Base-by-base conservation (phyloP, 1,140 invertebrate species). In the Hycleus cichorii region DNA sequence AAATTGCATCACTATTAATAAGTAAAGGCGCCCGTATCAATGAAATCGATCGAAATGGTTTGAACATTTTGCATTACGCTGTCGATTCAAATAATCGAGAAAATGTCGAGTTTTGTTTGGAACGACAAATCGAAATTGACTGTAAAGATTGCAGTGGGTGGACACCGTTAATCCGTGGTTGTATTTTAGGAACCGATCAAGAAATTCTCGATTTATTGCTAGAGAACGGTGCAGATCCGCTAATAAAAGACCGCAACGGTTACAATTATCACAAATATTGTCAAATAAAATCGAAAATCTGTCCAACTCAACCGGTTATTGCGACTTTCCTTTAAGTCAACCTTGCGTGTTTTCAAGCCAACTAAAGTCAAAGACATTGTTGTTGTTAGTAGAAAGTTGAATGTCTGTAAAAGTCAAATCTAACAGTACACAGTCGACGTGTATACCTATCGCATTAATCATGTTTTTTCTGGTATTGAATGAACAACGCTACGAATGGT, bases 111-210 rank as follows among this genome's bases (percentile, higher is more conserved):
- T 71, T 72, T 58, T 65, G 75, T 12, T 51, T 80, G n/a, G 67
- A 73, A 11, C 63, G 65, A 3, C 73, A 73, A 2, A 72, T 75
- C 0, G 69, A 78, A 59, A 57, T 79, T n/a, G 56, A 64, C 8
- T 69, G 64, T 0, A 65, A 58, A 18, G 78, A 81, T 60, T 72
- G 62, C 51, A 74, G 75, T 57, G 76, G 76, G 2, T 80, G 78
- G 78, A 79, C 77, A 5, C 77, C 78, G 7, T 69, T 80, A 9
- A 71, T 77, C 46, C 72, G 77, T 71, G 77, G 77, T 50, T 66
- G 78, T 79, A 64, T 72, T 47, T 51, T 70, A 44, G 49, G 61
- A 12, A 59, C 58, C 9, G 53, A 59, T 11, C 51, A 63, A 11
- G 56, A 67, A 43, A 69, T 72, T 44, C 50, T 67, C 1, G 38